These are phyloP conservation scores for Sipha maydis DNA, from an alignment of 2,888 invertebrate genomes.

Conservation along the genomic window DNA sequence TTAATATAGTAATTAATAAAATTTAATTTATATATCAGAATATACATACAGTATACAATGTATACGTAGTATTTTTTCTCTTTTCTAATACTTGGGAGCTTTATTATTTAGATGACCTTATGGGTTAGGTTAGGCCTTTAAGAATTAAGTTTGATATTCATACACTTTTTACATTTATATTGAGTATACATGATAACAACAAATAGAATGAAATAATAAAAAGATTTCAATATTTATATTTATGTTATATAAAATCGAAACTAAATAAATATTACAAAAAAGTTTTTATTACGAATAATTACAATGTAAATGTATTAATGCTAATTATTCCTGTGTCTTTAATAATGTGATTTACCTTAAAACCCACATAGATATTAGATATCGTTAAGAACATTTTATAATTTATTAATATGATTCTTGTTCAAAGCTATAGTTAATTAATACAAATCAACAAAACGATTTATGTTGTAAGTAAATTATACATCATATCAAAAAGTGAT, in stretches of 20 bases:
- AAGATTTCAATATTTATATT: not conserved
- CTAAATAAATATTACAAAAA: not conserved
- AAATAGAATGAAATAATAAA: not conserved
- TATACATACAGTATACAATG: too few species aligned
- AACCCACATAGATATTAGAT: not conserved
- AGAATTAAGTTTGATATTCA: too few species aligned
- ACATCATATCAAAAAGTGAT: too few species aligned
- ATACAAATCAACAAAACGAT: not conserved
- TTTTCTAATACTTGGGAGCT: too few species aligned
- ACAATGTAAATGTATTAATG: not conserved
- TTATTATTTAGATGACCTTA: too few species aligned
- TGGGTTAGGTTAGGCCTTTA: too few species aligned
- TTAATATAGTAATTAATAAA: too few species aligned
- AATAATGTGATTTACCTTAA: not conserved
- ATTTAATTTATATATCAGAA: too few species aligned
- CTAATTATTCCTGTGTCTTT: not conserved
- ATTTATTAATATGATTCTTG: not conserved
- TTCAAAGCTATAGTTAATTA: not conserved
- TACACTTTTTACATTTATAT: too few species aligned
- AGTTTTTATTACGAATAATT: not conserved
- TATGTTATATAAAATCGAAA: not conserved
- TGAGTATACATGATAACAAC: not conserved
- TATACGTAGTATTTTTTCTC: too few species aligned
- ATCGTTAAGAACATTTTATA: too few species aligned
- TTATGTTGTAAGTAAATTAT: not conserved